phyloP scores from a whole-genome alignment of 2,113 vertebrate species.

The Phocoena sinus region DNA sequence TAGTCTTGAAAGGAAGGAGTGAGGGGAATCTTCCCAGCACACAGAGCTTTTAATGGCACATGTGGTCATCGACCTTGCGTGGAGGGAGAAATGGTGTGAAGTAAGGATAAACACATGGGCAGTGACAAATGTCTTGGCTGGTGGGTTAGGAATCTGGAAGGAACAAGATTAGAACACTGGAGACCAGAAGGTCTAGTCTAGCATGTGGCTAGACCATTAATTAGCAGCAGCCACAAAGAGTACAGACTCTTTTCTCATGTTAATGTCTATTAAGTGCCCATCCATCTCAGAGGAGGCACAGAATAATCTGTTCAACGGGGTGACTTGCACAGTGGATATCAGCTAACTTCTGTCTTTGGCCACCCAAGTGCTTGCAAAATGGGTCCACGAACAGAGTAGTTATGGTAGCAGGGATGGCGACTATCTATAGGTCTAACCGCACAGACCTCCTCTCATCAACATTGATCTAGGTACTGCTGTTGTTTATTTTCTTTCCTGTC shows the following conservation, averaged over 20 bases:
- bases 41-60: background rate
- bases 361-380: background rate
- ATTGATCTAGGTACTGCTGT: background rate
- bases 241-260: background rate
- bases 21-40: background rate
- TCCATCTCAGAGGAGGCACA: background rate
- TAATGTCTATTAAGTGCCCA: background rate
- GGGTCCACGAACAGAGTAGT: background rate
- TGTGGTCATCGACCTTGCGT: background rate
- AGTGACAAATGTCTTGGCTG: background rate
- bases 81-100: background rate
- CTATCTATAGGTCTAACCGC: background rate
- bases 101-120: background rate
- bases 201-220: background rate
- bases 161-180: background rate
- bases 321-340: background rate
- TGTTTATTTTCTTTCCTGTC: background rate
- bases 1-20: background rate
- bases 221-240: background rate
- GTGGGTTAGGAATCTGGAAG: background rate
- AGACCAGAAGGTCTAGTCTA: background rate
- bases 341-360: background rate
- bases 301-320: background rate
- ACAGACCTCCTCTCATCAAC: background rate
- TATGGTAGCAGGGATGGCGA: background rate